A percentile compares a stretch with the other conserved stretches of the same genome.
phyloP scores from a whole-genome alignment of 2,113 vertebrate species.

The Myrmecophaga tridactyla region DNA sequence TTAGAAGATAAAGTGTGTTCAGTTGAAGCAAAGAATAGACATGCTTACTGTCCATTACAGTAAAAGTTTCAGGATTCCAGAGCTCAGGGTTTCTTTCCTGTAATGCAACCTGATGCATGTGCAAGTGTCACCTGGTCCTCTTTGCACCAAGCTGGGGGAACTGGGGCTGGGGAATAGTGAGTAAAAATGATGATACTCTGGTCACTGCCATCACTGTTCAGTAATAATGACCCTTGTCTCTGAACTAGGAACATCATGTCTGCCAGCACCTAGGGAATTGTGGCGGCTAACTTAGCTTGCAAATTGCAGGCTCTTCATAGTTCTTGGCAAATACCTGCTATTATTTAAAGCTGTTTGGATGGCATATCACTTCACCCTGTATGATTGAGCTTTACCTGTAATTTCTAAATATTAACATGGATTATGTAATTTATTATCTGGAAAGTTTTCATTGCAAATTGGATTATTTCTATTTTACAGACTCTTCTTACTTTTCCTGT shows the following conservation, averaged over 20 bases:
- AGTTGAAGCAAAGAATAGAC: neutral
- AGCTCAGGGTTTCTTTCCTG: neutral
- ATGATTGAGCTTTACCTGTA: neutral
- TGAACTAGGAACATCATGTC: neutral
- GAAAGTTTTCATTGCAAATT: neutral
- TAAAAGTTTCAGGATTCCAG: neutral
- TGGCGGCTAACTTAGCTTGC: neutral
- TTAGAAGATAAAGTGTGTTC: neutral
- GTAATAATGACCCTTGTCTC: neutral
- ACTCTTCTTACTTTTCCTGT: neutral
- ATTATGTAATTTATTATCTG: slow-evolving; percentile 7
- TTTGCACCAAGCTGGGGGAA: neutral
- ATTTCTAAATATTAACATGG: neutral
- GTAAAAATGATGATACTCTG: neutral
- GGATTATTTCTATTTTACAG: neutral
- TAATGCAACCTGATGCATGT: neutral
- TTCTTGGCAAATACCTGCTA: neutral
- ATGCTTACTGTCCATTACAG: neutral
- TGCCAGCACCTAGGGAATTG: neutral
- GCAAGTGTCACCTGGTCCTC: neutral
- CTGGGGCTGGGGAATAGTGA: neutral
- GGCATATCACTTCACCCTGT: slow-evolving; percentile 1
- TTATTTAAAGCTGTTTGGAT: neutral
- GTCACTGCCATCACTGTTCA: neutral
- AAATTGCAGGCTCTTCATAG: neutral